Evolutionary conservation across 2,888 invertebrate genomes (phyloP), one percentile per base, ranked within the genome.

Genomic region (Plebejus anna): DNA sequence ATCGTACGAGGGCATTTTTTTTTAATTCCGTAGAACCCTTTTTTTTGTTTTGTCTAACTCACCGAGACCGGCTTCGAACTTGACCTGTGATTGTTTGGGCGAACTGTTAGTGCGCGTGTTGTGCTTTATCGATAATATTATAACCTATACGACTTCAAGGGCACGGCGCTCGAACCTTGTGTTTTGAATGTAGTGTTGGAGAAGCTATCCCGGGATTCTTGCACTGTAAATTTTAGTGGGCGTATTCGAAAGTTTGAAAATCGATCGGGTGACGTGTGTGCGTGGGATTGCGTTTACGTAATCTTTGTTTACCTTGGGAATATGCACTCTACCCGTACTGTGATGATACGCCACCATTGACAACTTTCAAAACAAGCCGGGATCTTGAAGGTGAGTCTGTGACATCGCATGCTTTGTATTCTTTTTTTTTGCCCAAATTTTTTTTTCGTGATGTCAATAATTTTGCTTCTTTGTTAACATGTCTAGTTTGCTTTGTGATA

Each of bases 261-360:
- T 93, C 93, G 93, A 94, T 94, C 86, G 90, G 90, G 89, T 90
- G 89, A 90, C 91, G 93, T 92, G 90, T 89, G 91, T 92, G 91
- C 92, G 92, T 94, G 91, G 92, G 92, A 91, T 92, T 92, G 86
- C 89, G 88, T 93, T 94, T 92, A 92, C 91, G 92, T 93, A 93
- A 94, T 92, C 89, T 92, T 94, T 94, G 93, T 94, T 94, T 94
- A 93, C 92, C 90, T 93, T 93, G 90, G 91, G 87, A 89, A 90
- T 90, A 76, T 92, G 92, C 91, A 92, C 89, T 86, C 87, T 87
- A 88, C 85, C 83, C 82, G 84, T 83, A 81, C 84, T 86, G 85
- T 84, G 82, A 82, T 82, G 76, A 78, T 78, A 79, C 77, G 76
- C 82, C 83, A 72, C 76, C 79, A 77, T 81, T 80, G 78, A 80